phyloP scores from a whole-genome alignment of 2,113 vertebrate genomes.

The Pangasianodon hypophthalmus region DNA sequence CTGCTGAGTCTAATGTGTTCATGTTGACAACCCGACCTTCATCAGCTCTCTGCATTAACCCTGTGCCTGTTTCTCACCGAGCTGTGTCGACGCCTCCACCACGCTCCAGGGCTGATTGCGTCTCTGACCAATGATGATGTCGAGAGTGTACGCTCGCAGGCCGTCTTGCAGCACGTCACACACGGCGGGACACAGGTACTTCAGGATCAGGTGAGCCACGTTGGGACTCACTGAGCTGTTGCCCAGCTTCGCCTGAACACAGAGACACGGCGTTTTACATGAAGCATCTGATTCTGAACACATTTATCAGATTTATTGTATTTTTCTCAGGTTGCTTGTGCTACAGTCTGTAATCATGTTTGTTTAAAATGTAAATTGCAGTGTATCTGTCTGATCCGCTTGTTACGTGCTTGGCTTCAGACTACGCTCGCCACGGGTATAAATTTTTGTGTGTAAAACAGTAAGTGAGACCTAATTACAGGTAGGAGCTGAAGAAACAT shows the following conservation, averaged over 20 bases:
- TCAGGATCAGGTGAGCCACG: slow-evolving; percentile 92
- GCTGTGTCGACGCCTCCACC: slow-evolving; percentile 92
- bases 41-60: neutral
- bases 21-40: neutral
- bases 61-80: slow-evolving; percentile 70
- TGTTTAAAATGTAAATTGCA: neutral
- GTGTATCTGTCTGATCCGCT: neutral
- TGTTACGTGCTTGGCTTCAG: neutral
- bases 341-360: neutral
- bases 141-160: slow-evolving; percentile 87
- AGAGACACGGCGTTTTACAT: neutral
- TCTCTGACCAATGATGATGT: slow-evolving; percentile 92
- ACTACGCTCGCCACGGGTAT: neutral
- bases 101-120: slow-evolving; percentile 92
- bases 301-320: neutral
- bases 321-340: neutral
- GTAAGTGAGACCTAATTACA: neutral
- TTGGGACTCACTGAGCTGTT: slow-evolving; percentile 98
- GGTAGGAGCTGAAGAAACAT: neutral
- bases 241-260: slow-evolving; percentile 88
- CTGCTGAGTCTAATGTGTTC: neutral
- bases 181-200: slow-evolving; percentile 95
- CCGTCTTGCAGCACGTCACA: slow-evolving; percentile 87
- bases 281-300: neutral
- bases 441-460: neutral